These are phyloP conservation scores for Heliconius himera DNA, from an alignment of 1,140 invertebrate genomes.

Conservation along the genomic window DNA sequence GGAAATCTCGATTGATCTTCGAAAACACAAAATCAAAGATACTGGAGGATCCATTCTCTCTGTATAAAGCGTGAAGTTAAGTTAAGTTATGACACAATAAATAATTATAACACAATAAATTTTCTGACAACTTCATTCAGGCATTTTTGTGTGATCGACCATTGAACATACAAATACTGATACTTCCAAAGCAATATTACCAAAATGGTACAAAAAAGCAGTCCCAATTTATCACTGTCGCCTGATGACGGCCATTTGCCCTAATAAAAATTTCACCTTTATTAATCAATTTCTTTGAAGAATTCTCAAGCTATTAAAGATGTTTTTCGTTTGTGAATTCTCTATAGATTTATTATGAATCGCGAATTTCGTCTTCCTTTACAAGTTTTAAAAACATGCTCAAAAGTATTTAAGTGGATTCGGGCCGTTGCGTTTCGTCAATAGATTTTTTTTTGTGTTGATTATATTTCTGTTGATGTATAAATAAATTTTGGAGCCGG, in stretches of 20 bases:
- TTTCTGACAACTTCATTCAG: neutral
- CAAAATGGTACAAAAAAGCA: neutral
- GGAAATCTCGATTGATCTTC: too few species aligned
- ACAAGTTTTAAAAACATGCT: conserved; percentile 9
- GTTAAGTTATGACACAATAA: too few species aligned
- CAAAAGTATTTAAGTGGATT: neutral
- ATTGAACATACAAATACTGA: neutral
- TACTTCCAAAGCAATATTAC: neutral
- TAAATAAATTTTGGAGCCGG: neutral
- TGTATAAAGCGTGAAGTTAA: too few species aligned
- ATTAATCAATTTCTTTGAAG: conserved; percentile 48
- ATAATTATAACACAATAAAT: too few species aligned
- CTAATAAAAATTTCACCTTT: conserved; percentile 42
- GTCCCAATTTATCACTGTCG: conserved; percentile 21
- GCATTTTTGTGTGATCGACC: neutral
- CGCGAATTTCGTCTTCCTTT: neutral
- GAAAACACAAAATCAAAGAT: too few species aligned
- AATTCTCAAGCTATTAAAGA: conserved; percentile 38
- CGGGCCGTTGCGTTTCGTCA: neutral
- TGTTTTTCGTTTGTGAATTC: conserved; percentile 32
- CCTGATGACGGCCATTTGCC: conserved; percentile 18
- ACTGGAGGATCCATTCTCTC: too few species aligned
- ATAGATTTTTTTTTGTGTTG: neutral
- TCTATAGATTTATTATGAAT: conserved; percentile 12
- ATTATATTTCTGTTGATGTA: conserved; percentile 1